These are phyloP conservation scores for Drosophila paramelanica DNA, from an alignment of 2,888 invertebrate species.

Conservation along the genomic window DNA sequence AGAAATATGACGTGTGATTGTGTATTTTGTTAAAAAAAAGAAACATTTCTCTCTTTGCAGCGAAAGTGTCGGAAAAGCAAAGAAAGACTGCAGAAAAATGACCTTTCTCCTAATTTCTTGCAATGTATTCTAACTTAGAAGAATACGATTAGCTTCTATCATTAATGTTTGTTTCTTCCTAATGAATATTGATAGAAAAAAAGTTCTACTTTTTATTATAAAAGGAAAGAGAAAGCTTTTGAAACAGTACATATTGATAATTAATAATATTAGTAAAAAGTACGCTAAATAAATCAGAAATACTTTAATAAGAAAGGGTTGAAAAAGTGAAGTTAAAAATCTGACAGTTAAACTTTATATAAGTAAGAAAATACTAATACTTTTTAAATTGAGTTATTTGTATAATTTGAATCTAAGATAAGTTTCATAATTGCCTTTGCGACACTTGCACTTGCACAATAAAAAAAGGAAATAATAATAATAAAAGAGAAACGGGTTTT, in stretches of 20 bases:
- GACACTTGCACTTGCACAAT: slow-evolving; percentile 15
- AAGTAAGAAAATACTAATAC: neutral
- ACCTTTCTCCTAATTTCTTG: neutral
- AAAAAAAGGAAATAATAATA: neutral
- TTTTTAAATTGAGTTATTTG: neutral
- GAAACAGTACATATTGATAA: neutral
- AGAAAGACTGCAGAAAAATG: neutral
- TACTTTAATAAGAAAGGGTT: neutral
- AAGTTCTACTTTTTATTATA: neutral
- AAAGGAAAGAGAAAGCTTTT: neutral
- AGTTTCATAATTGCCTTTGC: slow-evolving; percentile 14
- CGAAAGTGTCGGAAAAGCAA: slow-evolving; percentile 40
- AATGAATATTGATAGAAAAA: neutral
- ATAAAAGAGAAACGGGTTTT: neutral
- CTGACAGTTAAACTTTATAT: neutral
- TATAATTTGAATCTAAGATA: neutral
- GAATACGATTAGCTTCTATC: too few relatives aligned
- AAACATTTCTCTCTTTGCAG: slow-evolving; percentile 3
- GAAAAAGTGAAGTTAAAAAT: neutral
- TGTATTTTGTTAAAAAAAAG: slow-evolving; percentile 22
- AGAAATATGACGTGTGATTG: slow-evolving; percentile 27
- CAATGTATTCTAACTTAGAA: too few relatives aligned
- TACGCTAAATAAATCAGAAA: neutral
- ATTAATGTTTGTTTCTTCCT: neutral
- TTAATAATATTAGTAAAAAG: neutral